Percentiles rank a stretch among this genome's conserved stretches.
Evolutionary conservation across 2,797 vertebrate genomes (phyloP).

Genomic region (Rhabdophis nuchalis): DNA sequence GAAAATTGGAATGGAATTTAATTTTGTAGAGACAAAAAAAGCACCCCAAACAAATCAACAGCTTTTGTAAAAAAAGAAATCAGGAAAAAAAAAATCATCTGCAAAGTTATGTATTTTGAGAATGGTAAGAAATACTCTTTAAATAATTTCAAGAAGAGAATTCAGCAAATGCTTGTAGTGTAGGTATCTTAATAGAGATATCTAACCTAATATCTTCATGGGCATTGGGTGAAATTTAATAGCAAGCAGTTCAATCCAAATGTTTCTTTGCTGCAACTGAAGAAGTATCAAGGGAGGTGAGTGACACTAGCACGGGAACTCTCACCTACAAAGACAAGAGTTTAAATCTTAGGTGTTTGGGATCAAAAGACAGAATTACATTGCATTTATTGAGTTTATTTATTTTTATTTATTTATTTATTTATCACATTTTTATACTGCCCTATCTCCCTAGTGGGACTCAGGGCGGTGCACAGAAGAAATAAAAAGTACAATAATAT

Average conservation of each 20-base stretch:
- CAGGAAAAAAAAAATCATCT: constrained; percentile 38
- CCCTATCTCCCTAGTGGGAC: no score
- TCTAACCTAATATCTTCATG: constrained; percentile 26
- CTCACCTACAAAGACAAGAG: neutral
- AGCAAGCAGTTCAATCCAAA: constrained; percentile 22
- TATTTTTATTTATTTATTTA: no score
- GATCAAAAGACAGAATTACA: constrained; percentile 16
- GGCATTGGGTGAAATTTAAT: neutral
- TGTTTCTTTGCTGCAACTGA: constrained; percentile 14
- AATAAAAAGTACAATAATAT: no score
- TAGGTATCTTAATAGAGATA: constrained; percentile 38
- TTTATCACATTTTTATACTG: no score
- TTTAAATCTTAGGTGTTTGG: constrained; percentile 29
- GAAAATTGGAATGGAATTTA: constrained; percentile 44
- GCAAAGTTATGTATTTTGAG: constrained; percentile 58
- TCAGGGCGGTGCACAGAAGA: no score
- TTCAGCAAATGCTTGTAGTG: constrained; percentile 44
- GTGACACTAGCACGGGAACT: constrained; percentile 23
- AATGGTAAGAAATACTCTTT: constrained; percentile 45
- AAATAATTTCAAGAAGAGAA: constrained; percentile 44
- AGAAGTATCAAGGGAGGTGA: constrained; percentile 1
- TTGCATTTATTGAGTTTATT: constrained; percentile 27
- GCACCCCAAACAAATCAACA: constrained; percentile 48
- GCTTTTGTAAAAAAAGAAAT: constrained; percentile 8
- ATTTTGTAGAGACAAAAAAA: neutral